Conservation (phyloP, 2,888 invertebrate species). For the Onthophagus sagittarius region DNA sequence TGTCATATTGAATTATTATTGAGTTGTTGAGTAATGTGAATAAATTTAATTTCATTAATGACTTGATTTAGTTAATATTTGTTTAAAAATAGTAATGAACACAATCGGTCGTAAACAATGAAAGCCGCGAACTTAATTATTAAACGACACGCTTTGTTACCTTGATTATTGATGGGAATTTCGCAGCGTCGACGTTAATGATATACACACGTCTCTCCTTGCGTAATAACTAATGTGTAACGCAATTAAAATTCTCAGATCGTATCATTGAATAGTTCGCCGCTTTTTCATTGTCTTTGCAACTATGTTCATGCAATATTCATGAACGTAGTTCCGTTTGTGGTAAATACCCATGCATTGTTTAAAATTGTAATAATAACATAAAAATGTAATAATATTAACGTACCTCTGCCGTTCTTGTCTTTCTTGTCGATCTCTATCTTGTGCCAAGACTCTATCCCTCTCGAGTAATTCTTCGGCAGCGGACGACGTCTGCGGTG, state of each 20-base stretch:
- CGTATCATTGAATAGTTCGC: not conserved
- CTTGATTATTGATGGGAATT: not conserved
- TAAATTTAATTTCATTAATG: not conserved
- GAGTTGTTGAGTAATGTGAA: not conserved
- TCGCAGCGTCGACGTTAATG: not conserved
- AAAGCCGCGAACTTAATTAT: not conserved
- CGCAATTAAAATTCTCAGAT: not conserved
- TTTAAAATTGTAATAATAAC: not conserved
- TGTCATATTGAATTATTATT: not conserved
- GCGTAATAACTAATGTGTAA: not conserved
- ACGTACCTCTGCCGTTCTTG: constrained; percentile 64
- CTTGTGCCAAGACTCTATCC: constrained; percentile 55
- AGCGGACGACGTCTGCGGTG: constrained; percentile 35
- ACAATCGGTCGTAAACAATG: not conserved
- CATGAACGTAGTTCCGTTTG: not conserved
- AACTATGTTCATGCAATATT: not conserved
- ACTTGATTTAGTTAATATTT: not conserved
- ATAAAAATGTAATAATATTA: not conserved
- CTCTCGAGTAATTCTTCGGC: constrained; percentile 53
- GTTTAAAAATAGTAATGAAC: not conserved
- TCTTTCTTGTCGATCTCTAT: constrained; percentile 63
- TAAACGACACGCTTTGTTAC: not conserved
- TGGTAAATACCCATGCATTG: not conserved
- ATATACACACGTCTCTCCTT: constrained; percentile 2
- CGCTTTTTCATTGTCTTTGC: not conserved